Conservation (phyloP, 2,797 vertebrate genomes). For the Nannoperca obscura region DNA sequence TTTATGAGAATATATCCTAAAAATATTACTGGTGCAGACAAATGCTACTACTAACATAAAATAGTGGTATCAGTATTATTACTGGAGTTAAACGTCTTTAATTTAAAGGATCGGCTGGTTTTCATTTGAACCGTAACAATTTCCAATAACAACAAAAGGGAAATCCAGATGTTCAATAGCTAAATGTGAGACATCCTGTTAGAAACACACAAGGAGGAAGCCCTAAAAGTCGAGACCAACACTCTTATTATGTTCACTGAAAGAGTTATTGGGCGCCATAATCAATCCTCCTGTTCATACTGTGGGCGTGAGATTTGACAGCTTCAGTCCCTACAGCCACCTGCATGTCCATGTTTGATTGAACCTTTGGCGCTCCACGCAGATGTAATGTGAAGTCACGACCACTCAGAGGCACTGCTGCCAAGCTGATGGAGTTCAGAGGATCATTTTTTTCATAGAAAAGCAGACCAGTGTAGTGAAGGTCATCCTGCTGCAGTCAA, state of each 20-base stretch:
- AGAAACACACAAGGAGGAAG: not conserved
- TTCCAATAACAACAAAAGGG: not conserved
- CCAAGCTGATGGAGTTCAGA: not conserved
- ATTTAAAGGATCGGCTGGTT: not conserved
- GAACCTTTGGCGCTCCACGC: too few species aligned
- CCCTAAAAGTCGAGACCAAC: not conserved
- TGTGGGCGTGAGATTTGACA: not conserved
- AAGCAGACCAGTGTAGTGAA: not conserved
- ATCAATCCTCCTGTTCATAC: too few species aligned
- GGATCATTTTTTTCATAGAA: not conserved
- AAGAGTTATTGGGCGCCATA: not conserved
- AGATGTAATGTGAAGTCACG: conserved; percentile 26
- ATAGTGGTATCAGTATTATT: not conserved
- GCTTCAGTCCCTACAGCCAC: too few species aligned
- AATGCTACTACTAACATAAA: not conserved
- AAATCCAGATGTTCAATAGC: not conserved
- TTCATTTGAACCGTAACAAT: not conserved
- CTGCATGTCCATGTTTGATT: not conserved
- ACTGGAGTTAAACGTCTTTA: not conserved
- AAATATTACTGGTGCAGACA: not conserved
- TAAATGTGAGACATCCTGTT: not conserved
- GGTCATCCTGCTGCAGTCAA: not conserved
- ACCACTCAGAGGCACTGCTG: conserved; percentile 45
- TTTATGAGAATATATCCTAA: not conserved
- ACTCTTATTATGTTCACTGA: not conserved